A percentile compares a stretch with the other conserved stretches of the same genome.
phyloP scores from a whole-genome alignment of 2,113 vertebrate genomes.

The Apteryx owenii region DNA sequence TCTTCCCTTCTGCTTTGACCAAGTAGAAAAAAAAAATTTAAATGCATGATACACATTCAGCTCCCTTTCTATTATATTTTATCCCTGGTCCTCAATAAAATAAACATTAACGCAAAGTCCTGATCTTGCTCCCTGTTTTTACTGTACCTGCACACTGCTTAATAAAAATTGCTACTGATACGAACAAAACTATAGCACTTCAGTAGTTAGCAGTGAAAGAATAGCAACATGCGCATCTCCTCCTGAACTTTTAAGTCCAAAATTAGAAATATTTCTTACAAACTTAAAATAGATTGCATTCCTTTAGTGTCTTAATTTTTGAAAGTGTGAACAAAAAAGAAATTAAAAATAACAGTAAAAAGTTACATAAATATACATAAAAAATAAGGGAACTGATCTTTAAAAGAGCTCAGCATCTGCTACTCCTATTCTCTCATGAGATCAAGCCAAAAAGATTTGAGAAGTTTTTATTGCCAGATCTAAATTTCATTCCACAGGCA shows the following conservation, averaged over 20 bases:
- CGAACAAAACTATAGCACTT: neutral
- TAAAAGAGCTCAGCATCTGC: conserved; percentile 38
- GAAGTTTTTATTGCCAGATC: conserved; percentile 45
- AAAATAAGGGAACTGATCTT: conserved; percentile 11
- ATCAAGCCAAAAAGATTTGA: conserved; percentile 14
- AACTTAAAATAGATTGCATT: neutral
- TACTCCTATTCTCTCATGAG: conserved; percentile 7
- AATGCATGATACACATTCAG: neutral
- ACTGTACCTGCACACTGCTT: neutral
- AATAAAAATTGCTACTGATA: neutral
- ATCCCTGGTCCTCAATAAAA: conserved; percentile 68
- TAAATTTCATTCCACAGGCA: conserved; percentile 55
- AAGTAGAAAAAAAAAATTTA: conserved; percentile 56
- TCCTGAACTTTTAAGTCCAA: neutral
- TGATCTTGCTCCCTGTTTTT: conserved; percentile 73
- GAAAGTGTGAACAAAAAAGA: neutral
- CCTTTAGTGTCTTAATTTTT: neutral
- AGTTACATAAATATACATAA: neutral
- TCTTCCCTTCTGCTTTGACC: conserved; percentile 70
- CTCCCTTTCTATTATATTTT: conserved; percentile 48
- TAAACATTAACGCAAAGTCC: conserved; percentile 56
- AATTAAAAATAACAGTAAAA: neutral
- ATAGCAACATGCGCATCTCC: neutral
- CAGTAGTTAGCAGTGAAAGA: neutral
- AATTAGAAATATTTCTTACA: neutral